Base-by-base conservation (phyloP, 1,140 invertebrate genomes). In the Apis laboriosa region DNA sequence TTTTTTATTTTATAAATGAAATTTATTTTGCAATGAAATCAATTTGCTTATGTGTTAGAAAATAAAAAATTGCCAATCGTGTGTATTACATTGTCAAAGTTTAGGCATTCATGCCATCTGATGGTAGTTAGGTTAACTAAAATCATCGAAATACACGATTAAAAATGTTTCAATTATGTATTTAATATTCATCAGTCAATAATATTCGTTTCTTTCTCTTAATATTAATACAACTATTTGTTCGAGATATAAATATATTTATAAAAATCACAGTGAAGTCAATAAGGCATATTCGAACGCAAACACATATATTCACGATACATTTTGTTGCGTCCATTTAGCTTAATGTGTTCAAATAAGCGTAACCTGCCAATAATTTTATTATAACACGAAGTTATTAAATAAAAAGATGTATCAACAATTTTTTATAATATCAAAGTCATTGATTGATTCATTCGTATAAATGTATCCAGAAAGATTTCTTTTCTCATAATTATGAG, bases 261-360 rank as follows among this genome's bases (percentile, higher is more conserved):
- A 55, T 81, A 81, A 77, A 81, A 81, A 81, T 81, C 80, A 81
- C 73, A 76, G 80, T 51, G 24, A 76, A 67, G 61, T 67, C 72
- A 74, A 68, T 76, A 81, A 81, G 80, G 80, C 80, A 82, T 77
- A 77, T 53, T 63, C 17, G 66, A 80, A 80, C 71, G 78, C 60
- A 80, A 75, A 67, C 55, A 76, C 24, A 63, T 76, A 66, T 55
- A 60, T 49, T 49, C 58, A 60, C 28, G 51, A 21, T 78, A 70
- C 51, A 83, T 71, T 63, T 43, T 78, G 1, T 51, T 56, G 53
- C 64, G 21, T 19, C n/a, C 58, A 21, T 55, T 51, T 71, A 49
- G 12, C 56, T 63, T 83, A 71, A 77, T 58, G 51, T 83, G 28
- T 78, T 61, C 12, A 78, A 78, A 71, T 77, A 83, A 83, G 74